Percentiles rank a stretch among this genome's conserved stretches.
phyloP scores from a whole-genome alignment of 2,113 vertebrate species.

The Sylvietta virens region DNA sequence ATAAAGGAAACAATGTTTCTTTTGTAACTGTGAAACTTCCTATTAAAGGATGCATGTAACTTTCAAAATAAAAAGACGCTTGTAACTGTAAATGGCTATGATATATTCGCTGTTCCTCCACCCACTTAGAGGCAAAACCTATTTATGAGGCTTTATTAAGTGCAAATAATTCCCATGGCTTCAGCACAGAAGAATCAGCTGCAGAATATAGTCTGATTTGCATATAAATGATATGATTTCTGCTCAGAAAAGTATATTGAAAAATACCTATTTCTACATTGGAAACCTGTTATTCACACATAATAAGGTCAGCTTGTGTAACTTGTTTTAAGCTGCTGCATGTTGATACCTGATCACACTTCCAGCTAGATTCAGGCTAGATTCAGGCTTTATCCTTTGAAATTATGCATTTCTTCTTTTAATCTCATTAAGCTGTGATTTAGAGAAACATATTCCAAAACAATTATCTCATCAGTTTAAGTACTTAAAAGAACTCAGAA shows the following conservation, averaged over 20 bases:
- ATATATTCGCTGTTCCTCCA: conserved; percentile 58
- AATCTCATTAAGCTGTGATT: conserved; percentile 62
- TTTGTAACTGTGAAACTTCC: conserved; percentile 66
- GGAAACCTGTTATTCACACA: conserved; percentile 68
- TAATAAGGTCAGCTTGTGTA: conserved; percentile 69
- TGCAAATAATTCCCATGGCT: conserved; percentile 79
- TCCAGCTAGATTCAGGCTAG: conserved; percentile 41
- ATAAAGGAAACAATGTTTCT: conserved; percentile 47
- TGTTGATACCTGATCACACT: conserved; percentile 56
- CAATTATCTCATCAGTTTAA: conserved; percentile 60
- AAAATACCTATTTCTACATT: conserved; percentile 71
- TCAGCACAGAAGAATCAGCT: conserved; percentile 70
- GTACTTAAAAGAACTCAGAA: conserved; percentile 30
- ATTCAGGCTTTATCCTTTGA: conserved; percentile 29
- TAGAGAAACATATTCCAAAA: conserved; percentile 1
- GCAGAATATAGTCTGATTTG: conserved; percentile 74
- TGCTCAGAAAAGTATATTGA: conserved; percentile 74
- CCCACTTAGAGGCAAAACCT: conserved; percentile 71
- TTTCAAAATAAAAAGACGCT: conserved; percentile 69
- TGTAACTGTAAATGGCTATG: conserved; percentile 68
- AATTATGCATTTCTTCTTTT: conserved; percentile 60
- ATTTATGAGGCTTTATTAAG: conserved; percentile 81
- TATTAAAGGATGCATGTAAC: conserved; percentile 58
- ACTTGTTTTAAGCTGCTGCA: conserved; percentile 60
- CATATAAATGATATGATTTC: conserved; percentile 83